Percentiles rank a stretch among this genome's conserved stretches.
These are phyloP conservation scores for Brachypteracias leptosomus DNA, from an alignment of 2,113 vertebrate species.

Conservation along the genomic window DNA sequence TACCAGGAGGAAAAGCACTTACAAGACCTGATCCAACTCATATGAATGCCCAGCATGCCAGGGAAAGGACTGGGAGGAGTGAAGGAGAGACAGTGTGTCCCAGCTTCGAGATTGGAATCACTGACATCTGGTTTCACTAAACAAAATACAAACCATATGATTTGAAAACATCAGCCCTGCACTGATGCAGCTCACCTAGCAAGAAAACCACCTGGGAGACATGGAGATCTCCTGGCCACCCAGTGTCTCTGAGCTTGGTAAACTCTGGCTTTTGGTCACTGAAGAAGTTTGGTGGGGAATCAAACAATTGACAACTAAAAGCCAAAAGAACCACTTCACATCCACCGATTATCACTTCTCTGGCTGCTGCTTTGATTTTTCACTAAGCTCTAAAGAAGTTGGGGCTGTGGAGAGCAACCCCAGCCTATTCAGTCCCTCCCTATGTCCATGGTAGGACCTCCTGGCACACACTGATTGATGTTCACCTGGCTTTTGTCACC, in stretches of 20 bases:
- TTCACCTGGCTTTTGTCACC: neutral
- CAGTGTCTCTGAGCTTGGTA: neutral
- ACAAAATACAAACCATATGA: accelerated
- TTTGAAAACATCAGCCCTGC: neutral
- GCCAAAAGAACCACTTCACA: neutral
- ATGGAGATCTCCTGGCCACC: neutral
- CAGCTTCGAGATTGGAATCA: neutral
- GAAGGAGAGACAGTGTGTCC: neutral
- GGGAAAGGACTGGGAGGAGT: neutral
- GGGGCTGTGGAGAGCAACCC: neutral
- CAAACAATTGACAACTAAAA: neutral
- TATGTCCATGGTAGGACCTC: neutral
- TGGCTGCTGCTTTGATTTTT: neutral
- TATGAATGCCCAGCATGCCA: neutral
- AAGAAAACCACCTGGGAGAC: neutral
- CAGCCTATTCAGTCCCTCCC: neutral
- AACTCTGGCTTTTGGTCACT: neutral
- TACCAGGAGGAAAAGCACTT: neutral
- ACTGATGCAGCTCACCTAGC: neutral
- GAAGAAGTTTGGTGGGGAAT: neutral
- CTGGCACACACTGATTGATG: accelerated
- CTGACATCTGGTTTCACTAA: neutral
- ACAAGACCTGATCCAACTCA: neutral
- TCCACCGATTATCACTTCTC: neutral
- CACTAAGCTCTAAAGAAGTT: neutral